Base-by-base conservation (phyloP, 2,797 vertebrate genomes). In the Nannoperca australis region DNA sequence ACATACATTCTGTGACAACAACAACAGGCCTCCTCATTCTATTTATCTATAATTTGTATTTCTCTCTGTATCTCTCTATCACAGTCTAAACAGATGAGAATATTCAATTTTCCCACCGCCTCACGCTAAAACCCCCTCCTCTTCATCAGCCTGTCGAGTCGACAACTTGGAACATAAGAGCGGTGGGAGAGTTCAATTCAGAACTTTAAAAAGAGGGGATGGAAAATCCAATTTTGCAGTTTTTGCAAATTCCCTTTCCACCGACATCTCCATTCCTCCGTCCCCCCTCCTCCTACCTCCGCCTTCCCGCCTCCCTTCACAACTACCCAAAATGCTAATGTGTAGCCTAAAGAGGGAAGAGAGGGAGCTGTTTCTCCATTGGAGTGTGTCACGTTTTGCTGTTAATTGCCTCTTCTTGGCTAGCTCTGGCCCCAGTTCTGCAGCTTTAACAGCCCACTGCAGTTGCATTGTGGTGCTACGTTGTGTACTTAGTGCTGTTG, bases 171-270 rank as follows among this genome's bases (percentile, higher is more conserved):
- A 80, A 55, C 32, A 76, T 56, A 85, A 42, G 55, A 54, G 50
- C 1, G 12, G 60, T 76, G 75, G 56, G 78, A 83, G 85, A 90
- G 83, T 88, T 89, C 76, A 73, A 68, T 85, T 82, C 18, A 1
- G 45, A 90, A 78, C 82, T 88, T 81, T 69, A 70, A 77, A 79
- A 88, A 71, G 49, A 74, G 47, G 49, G 73, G 50, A 60, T 71
- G 78, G 62, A 88, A 92, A 94, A 92, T 92, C 79, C 87, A 91
- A 90, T 91, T 92, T 84, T 92, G 92, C 88, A 87, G 69, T 79
- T 87, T 45, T 80, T 86, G 88, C 93, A 91, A 81, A 90, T 89
- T 83, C 50, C 55, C 51, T 44, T 67, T 50, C 51, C 51, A 34
- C 47, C n/a, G 2, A 60, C 38, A 51, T 30, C 24, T 69, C 51